A percentile compares a stretch with the other conserved stretches of the same genome.
Evolutionary conservation across 2,888 invertebrate genomes (phyloP).

Genomic region (Aspidiotus destructor): DNA sequence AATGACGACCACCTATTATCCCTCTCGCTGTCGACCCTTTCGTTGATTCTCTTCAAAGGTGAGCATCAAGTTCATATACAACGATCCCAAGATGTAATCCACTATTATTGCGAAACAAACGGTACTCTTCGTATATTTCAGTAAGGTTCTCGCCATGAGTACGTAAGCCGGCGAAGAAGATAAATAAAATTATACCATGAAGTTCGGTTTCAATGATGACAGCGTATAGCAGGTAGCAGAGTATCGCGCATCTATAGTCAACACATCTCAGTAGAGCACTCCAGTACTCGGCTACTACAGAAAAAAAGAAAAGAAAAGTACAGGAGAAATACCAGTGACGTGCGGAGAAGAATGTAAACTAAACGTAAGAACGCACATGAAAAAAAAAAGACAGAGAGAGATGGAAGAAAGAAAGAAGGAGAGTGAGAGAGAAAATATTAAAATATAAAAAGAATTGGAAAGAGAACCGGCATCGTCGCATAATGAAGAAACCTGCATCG

Average conservation of each 20-base stretch:
- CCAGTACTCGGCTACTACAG: background rate
- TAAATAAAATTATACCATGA: background rate
- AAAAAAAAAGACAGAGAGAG: no score
- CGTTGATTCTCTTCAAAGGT: no score
- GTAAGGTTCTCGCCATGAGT: background rate
- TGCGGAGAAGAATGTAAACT: background rate
- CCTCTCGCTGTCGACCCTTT: no score
- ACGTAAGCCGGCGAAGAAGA: background rate
- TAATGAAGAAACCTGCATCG: slow-evolving; percentile 23
- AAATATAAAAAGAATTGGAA: slow-evolving; percentile 13
- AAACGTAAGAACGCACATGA: no score
- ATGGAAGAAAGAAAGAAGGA: background rate
- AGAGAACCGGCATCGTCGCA: slow-evolving; percentile 29
- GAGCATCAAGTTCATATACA: no score
- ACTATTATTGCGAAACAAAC: no score
- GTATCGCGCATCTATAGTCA: background rate
- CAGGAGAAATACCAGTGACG: background rate
- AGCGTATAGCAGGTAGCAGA: background rate
- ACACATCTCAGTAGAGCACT: background rate
- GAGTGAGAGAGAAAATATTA: background rate
- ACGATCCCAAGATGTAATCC: no score
- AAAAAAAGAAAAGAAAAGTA: background rate
- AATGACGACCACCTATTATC: no score
- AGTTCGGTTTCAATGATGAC: background rate
- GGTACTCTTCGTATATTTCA: background rate